These are phyloP conservation scores for Trachemys scripta DNA, from an alignment of 2,113 vertebrate genomes.

Conservation along the genomic window DNA sequence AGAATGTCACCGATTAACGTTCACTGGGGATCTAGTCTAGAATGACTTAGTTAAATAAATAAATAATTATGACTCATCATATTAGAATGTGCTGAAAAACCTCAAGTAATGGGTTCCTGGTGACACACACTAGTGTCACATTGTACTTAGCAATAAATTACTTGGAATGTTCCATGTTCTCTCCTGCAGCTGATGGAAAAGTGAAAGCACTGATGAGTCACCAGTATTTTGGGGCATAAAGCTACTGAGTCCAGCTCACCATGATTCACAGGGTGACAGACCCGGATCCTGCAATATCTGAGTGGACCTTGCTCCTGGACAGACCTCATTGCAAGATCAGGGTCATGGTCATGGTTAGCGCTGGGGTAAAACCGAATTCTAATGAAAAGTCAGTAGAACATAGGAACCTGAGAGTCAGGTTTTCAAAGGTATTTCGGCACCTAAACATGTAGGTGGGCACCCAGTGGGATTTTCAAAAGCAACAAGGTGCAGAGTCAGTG, in stretches of 20 bases:
- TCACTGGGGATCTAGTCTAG: neutral
- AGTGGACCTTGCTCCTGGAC: neutral
- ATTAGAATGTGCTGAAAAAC: rapidly evolving
- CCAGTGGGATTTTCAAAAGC: neutral
- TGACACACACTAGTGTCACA: rapidly evolving
- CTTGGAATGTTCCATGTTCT: neutral
- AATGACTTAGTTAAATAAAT: neutral
- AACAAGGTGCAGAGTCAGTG: no score
- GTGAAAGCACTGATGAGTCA: neutral
- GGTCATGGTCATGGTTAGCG: neutral
- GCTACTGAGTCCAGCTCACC: neutral
- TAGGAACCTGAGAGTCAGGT: neutral
- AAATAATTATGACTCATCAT: neutral
- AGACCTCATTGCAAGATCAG: neutral
- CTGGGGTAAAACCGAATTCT: neutral
- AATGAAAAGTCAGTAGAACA: neutral
- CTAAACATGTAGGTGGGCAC: neutral
- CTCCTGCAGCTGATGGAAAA: neutral
- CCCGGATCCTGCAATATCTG: neutral
- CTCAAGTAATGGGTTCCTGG: neutral
- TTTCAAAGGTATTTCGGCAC: neutral
- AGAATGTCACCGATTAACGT: neutral
- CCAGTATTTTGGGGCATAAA: neutral
- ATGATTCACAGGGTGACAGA: neutral
- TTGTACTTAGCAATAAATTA: neutral